Evolutionary conservation across 2,888 invertebrate species (phyloP).

Genomic region (Xanthorhoe designata): DNA sequence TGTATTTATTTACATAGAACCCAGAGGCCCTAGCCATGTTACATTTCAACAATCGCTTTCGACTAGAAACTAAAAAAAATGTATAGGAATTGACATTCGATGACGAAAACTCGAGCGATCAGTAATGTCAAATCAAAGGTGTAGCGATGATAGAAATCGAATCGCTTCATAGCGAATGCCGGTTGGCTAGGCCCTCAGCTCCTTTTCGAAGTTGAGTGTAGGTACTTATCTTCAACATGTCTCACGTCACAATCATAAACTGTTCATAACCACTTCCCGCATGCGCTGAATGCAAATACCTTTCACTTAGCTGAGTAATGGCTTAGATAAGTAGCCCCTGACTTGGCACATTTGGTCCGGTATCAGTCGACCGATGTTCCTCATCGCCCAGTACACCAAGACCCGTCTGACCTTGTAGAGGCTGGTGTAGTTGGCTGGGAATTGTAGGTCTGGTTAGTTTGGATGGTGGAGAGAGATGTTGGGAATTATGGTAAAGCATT

Average conservation of each 20-base stretch:
- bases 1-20: no score
- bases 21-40: no score
- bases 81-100: no score
- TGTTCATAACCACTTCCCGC: slow-evolving; percentile 22
- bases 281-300: slow-evolving; percentile 61
- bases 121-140: no score
- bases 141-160: no score
- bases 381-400: slow-evolving; percentile 22
- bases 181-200: no score
- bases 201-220: not conserved
- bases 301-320: slow-evolving; percentile 73
- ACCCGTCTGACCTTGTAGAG: not conserved
- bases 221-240: not conserved
- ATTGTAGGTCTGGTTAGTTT: slow-evolving; percentile 50
- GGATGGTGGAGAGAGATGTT: slow-evolving; percentile 55
- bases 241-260: slow-evolving; percentile 31
- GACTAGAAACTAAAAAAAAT: no score
- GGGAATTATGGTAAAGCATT: slow-evolving; percentile 72
- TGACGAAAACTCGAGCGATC: no score
- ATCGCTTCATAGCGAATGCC: no score
- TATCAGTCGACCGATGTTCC: slow-evolving; percentile 69
- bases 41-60: no score
- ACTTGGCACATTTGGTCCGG: slow-evolving; percentile 74
- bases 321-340: slow-evolving; percentile 73
- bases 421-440: not conserved